Conservation (phyloP, 2,797 vertebrate genomes). For the Botia kubotai region DNA sequence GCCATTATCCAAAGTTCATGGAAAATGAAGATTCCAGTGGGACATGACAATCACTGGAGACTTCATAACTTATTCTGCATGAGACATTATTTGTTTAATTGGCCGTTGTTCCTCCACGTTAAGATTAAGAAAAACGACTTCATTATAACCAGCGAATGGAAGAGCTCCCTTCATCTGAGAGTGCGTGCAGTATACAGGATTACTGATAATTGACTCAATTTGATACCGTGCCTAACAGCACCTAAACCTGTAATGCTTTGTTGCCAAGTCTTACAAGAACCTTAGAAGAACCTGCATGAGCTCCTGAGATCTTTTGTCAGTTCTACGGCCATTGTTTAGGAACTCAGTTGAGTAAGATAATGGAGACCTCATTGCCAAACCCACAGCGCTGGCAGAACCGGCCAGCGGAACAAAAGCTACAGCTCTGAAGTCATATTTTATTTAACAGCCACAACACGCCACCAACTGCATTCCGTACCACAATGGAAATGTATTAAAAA, state of each 20-base stretch:
- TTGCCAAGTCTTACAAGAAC: constrained; percentile 28
- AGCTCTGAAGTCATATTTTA: constrained; percentile 40
- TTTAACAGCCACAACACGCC: constrained; percentile 38
- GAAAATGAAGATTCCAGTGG: constrained; percentile 28
- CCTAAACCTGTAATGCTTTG: constrained; percentile 11
- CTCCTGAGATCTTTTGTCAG: constrained; percentile 39
- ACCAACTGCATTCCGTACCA: background rate
- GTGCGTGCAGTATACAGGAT: no score
- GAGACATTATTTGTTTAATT: constrained; percentile 41
- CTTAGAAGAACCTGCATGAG: constrained; percentile 1
- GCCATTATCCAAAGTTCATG: constrained; percentile 19
- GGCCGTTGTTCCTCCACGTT: constrained; percentile 18
- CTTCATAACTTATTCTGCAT: constrained; percentile 32
- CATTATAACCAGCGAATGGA: constrained; percentile 29
- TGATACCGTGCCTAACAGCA: no score
- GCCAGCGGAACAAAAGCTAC: constrained; percentile 31
- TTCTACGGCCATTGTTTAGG: background rate
- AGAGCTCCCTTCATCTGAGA: constrained; percentile 31
- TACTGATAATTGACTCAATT: no score
- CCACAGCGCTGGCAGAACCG: constrained; percentile 24
- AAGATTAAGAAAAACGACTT: constrained; percentile 26
- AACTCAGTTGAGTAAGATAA: constrained; percentile 7
- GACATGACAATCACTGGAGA: constrained; percentile 13
- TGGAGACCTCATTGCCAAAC: constrained; percentile 22
- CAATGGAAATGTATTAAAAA: background rate